Percentiles rank a stretch among this genome's conserved stretches.
These are phyloP conservation scores for Okamejei kenojei DNA, from an alignment of 2,797 vertebrate species.

Conservation along the genomic window DNA sequence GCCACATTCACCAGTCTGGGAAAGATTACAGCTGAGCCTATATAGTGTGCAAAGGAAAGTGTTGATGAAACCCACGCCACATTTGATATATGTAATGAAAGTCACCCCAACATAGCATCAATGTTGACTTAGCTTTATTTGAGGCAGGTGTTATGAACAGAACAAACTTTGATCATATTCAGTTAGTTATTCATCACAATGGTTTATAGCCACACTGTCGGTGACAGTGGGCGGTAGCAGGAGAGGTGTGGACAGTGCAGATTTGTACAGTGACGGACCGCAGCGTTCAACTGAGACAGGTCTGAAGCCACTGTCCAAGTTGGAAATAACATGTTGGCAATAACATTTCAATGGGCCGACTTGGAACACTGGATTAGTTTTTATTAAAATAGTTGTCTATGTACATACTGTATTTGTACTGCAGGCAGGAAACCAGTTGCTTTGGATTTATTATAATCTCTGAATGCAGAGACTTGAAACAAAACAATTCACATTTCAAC, in stretches of 20 bases:
- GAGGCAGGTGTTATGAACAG: neutral
- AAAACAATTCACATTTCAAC: neutral
- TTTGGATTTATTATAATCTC: neutral
- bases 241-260: neutral
- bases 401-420: neutral
- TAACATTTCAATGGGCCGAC: neutral
- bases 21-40: neutral
- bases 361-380: neutral
- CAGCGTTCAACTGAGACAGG: neutral
- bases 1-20: neutral
- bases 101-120: neutral
- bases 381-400: neutral
- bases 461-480: neutral
- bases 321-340: neutral
- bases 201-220: neutral
- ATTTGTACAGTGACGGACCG: neutral
- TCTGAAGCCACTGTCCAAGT: neutral
- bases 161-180: slow-evolving; percentile 17
- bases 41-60: neutral
- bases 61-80: neutral
- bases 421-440: neutral
- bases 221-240: neutral
- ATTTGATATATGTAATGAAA: neutral
- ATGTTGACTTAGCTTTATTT: neutral
- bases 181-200: slow-evolving; percentile 14